Base-by-base conservation (phyloP, 2,113 vertebrate genomes). In the Capra hircus region DNA sequence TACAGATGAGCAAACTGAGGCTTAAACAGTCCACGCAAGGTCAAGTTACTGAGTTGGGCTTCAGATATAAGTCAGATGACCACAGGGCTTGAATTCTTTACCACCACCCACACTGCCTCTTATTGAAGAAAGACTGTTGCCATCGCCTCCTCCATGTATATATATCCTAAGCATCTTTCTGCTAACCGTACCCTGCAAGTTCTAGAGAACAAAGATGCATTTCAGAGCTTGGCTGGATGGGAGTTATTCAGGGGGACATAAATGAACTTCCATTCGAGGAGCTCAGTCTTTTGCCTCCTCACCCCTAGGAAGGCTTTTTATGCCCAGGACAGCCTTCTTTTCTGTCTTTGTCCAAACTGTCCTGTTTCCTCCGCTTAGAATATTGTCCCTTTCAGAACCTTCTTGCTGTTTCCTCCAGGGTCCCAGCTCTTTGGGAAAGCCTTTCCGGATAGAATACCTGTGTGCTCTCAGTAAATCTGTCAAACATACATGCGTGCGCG, bases 131-230 rank as follows among this genome's bases (percentile, higher is more conserved):
- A 74, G 36, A 43, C 12, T 4, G 9, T 33, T 19, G 23, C 92
- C 21, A 43, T 48, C 14, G 5, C 94, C 92, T 71, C 91, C 93
- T 74, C 89, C 30, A 3, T 53, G 57, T 30, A 40, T 10, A 52
- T 30, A 43, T 15, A 2, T 93, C 95, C 81, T 36, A 50, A 50
- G 91, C 92, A 5, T 80, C 62, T 57, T 67, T 62, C 87, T 64
- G 80, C 93, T 77, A 80, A 62, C 48, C 0, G 2, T 28, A 55
- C 59, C 81, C 52, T 45, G 28, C 62, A 45, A 28, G 23, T 60
- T 88, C 94, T 74, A 48, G 85, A 91, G 92, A 52, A 88, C 88
- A 93, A 71, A 86, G 59, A 59, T 77, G 60, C 71, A 1, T 21
- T 78, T 87, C 52, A 55, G 64, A n/a, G 43, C 84, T 62, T 28